A percentile compares a stretch with the other conserved stretches of the same genome.
Evolutionary conservation across 2,888 invertebrate genomes (phyloP).

Genomic region (Linnaemya vulpina): DNA sequence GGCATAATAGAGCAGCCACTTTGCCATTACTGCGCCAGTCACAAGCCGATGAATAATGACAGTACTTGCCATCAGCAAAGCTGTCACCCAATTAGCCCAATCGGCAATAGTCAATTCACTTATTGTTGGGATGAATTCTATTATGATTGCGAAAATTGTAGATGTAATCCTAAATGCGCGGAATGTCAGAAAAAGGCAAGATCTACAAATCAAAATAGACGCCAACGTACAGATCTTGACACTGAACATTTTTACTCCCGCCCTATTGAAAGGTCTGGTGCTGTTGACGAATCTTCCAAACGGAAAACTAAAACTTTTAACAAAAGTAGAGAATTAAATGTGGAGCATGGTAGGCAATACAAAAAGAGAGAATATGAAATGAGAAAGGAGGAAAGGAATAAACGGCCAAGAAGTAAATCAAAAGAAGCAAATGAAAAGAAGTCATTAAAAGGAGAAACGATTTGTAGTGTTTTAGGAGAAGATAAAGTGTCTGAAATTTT

Average conservation of each 20-base stretch:
- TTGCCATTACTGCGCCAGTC: too few relatives aligned
- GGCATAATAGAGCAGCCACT: neutral
- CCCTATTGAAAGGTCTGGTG: neutral
- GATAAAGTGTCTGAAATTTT: constrained; percentile 10
- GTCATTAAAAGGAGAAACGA: neutral
- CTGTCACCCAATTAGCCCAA: constrained; percentile 19
- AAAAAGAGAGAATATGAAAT: constrained; percentile 24
- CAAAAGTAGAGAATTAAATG: constrained; percentile 9
- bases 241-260: constrained; percentile 61
- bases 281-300: neutral
- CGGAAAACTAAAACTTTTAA: neutral
- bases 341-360: neutral
- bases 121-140: constrained; percentile 65
- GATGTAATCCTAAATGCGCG: too few relatives aligned
- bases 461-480: neutral
- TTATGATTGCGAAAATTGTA: constrained; percentile 50
- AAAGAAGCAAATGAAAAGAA: neutral
- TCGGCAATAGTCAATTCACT: constrained; percentile 44
- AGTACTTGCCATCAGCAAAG: constrained; percentile 50
- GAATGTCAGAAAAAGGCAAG: neutral
- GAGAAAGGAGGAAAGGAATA: constrained; percentile 4
- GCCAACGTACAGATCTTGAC: constrained; percentile 65
- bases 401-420: constrained; percentile 1
- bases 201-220: constrained; percentile 4
- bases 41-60: neutral